These are phyloP conservation scores for Nemotelus pantherinus DNA, from an alignment of 2,888 invertebrate genomes.

Conservation along the genomic window DNA sequence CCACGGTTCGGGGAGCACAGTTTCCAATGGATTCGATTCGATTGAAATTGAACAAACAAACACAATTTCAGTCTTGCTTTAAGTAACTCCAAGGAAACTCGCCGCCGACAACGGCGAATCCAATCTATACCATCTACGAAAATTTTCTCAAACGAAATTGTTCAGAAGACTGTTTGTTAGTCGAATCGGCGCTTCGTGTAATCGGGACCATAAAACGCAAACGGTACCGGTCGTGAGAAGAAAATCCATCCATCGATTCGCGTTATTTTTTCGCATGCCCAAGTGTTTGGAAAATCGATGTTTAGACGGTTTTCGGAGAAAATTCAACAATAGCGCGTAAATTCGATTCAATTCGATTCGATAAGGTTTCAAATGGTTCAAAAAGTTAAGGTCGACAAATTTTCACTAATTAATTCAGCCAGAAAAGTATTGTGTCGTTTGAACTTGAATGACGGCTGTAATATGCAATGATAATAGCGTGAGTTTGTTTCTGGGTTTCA, in stretches of 20 bases:
- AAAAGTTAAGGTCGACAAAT: conserved; percentile 43
- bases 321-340: conserved; percentile 1
- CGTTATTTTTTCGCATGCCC: background rate
- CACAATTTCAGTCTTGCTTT: conserved; percentile 52
- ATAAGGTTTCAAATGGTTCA: conserved; percentile 47
- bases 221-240: conserved; percentile 20
- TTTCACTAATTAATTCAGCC: conserved; percentile 44
- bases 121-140: background rate
- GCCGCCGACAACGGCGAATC: conserved; percentile 19
- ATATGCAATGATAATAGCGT: no score
- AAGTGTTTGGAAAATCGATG: conserved; percentile 45
- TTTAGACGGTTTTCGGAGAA: background rate
- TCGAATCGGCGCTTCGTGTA: background rate
- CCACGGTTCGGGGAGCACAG: conserved; percentile 49
- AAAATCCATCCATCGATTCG: background rate
- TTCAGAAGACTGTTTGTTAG: background rate
- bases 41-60: conserved; percentile 53
- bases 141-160: conserved; percentile 8
- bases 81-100: conserved; percentile 54
- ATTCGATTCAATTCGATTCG: background rate
- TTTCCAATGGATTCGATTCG: conserved; percentile 50
- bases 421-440: conserved; percentile 32
- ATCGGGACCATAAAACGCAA: background rate
- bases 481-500: conserved; percentile 49
- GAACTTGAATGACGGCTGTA: background rate